Base-by-base conservation (phyloP, 1,140 invertebrate genomes). In the Chrysoperla carnea region DNA sequence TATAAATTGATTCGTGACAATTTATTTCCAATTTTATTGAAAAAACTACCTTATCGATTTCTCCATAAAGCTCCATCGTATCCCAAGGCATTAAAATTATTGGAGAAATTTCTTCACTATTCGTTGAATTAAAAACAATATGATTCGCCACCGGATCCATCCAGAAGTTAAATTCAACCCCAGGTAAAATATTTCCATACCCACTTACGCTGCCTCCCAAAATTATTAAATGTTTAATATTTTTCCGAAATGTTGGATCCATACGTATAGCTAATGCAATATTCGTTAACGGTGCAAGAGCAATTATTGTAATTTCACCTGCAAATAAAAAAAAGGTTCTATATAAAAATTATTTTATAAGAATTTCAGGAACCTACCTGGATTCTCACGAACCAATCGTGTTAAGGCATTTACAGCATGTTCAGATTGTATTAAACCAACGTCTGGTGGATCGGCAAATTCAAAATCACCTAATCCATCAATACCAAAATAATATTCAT, bases 151-250 rank as follows among this genome's bases (percentile, higher is more conserved):
- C 71, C 1, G 77, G 76, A 51, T 81, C 78, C 40, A 57, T 52
- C n/a, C 55, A 53, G 48, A 81, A 81, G 56, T 83, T 83, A 51
- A 73, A 81, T 56, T 83, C 79, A 0, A 70, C 61, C 8, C 66
- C 64, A 0, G 66, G 57, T 9, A 48, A 49, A 4, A 59, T 49
- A 41, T 75, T 72, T 7, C 78, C 76, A 8, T 23, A 23, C 2
- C 17, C 64, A n/a, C 53, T 48, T 9, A 63, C 51, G 46, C 69
- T 76, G 28, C 73, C 70, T 39, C 77, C 77, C 70, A 79, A 72
- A 28, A 76, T 61, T 8, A 64, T 60, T 14, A 76, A 46, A 36
- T 61, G 50, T 45, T 70, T 66, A 13, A 74, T 51, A 37, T 67
- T 63, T n/a, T 45, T 47, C 0, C 60, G 54, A 49, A 76, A 73